These are phyloP conservation scores for Campylorhamphus procurvoides DNA, from an alignment of 2,113 vertebrate species.

Conservation along the genomic window DNA sequence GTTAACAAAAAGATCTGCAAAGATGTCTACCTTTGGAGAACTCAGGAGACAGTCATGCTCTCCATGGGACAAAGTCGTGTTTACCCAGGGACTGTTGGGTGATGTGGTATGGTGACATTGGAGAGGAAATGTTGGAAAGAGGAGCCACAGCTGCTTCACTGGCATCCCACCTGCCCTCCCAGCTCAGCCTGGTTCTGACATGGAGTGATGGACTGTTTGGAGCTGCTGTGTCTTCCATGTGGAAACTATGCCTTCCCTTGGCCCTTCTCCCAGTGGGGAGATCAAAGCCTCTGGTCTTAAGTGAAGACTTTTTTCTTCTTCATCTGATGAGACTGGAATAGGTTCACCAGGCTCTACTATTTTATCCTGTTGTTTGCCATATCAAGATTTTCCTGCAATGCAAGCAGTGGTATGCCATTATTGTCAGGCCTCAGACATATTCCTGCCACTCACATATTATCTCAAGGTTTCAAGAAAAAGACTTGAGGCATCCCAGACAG, in stretches of 20 bases:
- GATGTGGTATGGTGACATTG: background rate
- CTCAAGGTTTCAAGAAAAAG: background rate
- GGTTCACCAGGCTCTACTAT: background rate
- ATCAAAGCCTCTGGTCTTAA: background rate
- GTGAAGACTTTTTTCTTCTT: background rate
- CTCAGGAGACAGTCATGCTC: rapidly evolving
- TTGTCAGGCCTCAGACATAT: background rate
- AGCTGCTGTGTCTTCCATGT: background rate
- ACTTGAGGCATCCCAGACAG: background rate
- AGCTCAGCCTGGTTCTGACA: rapidly evolving
- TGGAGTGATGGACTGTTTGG: background rate
- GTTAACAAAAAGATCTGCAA: background rate
- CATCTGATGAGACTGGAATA: background rate
- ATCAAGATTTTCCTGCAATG: background rate
- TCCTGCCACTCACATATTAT: background rate
- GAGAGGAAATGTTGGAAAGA: background rate
- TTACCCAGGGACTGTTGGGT: background rate
- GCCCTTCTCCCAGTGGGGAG: background rate
- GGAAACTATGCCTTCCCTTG: background rate
- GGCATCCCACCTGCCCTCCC: background rate
- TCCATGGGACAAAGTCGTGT: rapidly evolving
- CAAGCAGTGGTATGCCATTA: background rate
- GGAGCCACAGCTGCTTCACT: background rate
- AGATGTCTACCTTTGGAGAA: background rate
- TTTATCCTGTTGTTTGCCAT: background rate